These are phyloP conservation scores for Cataglyphis altisquamis DNA, from an alignment of 2,888 invertebrate genomes.

Conservation along the genomic window DNA sequence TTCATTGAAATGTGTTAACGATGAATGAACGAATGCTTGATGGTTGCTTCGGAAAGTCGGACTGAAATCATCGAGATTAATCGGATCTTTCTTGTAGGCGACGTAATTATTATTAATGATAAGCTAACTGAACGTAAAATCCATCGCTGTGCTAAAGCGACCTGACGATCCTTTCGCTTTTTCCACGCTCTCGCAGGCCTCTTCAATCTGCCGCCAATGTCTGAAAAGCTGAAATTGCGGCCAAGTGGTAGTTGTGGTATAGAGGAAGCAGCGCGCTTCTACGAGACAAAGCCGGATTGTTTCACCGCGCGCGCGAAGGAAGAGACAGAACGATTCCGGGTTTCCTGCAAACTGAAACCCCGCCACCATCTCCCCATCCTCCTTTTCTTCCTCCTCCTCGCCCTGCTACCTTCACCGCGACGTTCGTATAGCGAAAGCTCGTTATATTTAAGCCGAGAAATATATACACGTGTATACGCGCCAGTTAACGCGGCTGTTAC, in stretches of 20 bases:
- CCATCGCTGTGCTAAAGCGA: conserved; percentile 9
- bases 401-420: conserved; percentile 27
- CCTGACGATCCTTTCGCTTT: not conserved
- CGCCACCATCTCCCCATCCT: conserved; percentile 31
- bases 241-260: conserved; percentile 47
- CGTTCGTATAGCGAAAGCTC: conserved; percentile 56
- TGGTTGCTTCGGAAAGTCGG: conserved; percentile 18
- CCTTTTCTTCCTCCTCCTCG: conserved; percentile 6
- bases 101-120: conserved; percentile 41
- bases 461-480: conserved; percentile 52
- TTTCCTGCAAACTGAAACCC: conserved; percentile 59
- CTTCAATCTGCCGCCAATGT: conserved; percentile 46
- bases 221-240: conserved; percentile 60
- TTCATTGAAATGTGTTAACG: conserved; percentile 15
- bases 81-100: conserved; percentile 19
- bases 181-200: conserved; percentile 6
- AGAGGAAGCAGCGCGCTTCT: conserved; percentile 56
- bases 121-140: not conserved
- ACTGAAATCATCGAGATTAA: conserved; percentile 20
- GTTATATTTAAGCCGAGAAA: conserved; percentile 61
- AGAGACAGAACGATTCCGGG: conserved; percentile 38
- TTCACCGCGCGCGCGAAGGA: conserved; percentile 48
- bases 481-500: conserved; percentile 48
- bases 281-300: conserved; percentile 60
- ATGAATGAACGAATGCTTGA: conserved; percentile 18